A percentile compares a stretch with the other conserved stretches of the same genome.
These are phyloP conservation scores for Ictinia mississippiensis DNA, from an alignment of 2,797 vertebrate genomes.

Conservation along the genomic window DNA sequence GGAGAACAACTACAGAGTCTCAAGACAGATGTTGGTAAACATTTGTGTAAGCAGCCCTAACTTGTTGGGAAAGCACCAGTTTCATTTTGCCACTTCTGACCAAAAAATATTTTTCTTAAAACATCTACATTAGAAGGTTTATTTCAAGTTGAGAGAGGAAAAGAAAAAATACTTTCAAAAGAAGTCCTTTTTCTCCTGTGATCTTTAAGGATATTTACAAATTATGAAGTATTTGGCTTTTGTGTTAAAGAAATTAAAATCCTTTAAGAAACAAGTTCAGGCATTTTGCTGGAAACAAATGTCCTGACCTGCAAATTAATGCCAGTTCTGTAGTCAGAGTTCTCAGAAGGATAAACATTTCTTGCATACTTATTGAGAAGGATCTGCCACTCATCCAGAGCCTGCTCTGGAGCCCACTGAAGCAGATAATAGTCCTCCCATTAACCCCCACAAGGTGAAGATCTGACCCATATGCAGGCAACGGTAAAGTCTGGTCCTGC, in stretches of 20 bases:
- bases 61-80: neutral
- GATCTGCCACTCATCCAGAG: neutral
- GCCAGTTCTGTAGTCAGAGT: neutral
- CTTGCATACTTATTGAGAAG: neutral
- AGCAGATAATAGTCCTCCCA: neutral
- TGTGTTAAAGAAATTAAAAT: neutral
- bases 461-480: neutral
- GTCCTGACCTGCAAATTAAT: constrained; percentile 6
- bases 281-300: constrained; percentile 6
- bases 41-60: neutral
- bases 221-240: neutral
- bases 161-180: neutral
- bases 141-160: neutral
- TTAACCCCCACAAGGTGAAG: neutral
- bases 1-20: neutral
- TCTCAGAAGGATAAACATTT: constrained; percentile 26
- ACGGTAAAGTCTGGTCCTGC: neutral
- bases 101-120: neutral
- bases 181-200: neutral
- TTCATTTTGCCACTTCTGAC: neutral
- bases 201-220: neutral
- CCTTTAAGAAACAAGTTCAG: constrained; percentile 1
- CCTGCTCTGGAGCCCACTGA: neutral
- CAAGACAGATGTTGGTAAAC: neutral
- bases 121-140: neutral